Conservation (phyloP, 2,113 vertebrate genomes). For the Tyrannus savana region DNA sequence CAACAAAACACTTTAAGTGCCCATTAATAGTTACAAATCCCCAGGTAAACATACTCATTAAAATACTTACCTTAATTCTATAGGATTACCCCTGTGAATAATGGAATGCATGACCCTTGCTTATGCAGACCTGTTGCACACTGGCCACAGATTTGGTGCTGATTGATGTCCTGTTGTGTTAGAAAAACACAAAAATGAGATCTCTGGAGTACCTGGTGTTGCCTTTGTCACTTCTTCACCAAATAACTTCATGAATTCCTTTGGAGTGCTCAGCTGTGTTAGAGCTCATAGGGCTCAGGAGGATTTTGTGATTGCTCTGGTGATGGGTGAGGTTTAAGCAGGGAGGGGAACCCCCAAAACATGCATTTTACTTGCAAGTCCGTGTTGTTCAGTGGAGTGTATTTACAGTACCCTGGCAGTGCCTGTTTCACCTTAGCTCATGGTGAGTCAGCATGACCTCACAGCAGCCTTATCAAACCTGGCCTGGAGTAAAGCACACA, state of each 20-base stretch:
- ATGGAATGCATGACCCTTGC: not conserved
- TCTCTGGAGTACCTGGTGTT: not conserved
- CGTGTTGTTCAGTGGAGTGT: not conserved
- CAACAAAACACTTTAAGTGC: not conserved
- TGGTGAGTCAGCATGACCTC: slow-evolving; percentile 15
- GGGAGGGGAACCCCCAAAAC: not conserved
- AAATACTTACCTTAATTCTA: not conserved
- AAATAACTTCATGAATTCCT: not conserved
- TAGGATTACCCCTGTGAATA: not conserved
- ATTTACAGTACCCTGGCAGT: not conserved
- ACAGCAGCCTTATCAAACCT: not conserved
- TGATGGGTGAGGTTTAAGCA: not conserved
- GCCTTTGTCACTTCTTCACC: not conserved
- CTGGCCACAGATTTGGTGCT: not conserved
- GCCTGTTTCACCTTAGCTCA: not conserved
- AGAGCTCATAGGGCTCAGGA: not conserved
- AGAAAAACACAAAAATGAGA: not conserved
- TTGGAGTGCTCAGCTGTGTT: not conserved
- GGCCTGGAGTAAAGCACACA: not conserved
- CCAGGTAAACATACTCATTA: not conserved
- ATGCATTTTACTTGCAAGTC: not conserved
- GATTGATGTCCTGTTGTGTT: not conserved
- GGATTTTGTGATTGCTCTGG: not conserved
- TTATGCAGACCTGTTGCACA: not conserved
- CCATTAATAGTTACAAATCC: not conserved